Base-by-base conservation (phyloP, 2,113 vertebrate species). In the Polypterus senegalus region DNA sequence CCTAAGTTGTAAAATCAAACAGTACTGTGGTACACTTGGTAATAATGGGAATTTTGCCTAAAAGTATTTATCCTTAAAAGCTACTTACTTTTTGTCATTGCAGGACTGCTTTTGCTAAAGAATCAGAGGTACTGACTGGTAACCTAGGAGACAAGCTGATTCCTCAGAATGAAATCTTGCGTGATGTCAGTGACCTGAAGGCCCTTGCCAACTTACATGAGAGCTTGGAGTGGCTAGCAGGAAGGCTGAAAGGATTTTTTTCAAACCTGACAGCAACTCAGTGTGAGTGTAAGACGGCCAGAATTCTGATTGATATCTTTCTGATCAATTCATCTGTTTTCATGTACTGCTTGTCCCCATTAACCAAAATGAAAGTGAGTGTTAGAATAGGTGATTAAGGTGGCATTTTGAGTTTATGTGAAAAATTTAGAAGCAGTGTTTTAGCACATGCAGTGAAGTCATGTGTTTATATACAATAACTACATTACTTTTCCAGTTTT, bases 131-230 rank as follows among this genome's bases (percentile, higher is more conserved):
- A 9, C 82, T 99, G 60, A 97, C 94, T 0, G 96, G 96, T 44
- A 99, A 99, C 83, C 79, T 99, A 4, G 94, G 96, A 10, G 95
- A 99, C 76, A 98, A 99, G 46, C 74, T 98, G 64, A 99, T 97
- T 76, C 94, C 94, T 6, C 87, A 91, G 46, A 92, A 91, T 65
- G 96, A 98, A 82, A 97, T 97, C 73, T 85, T 99, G 11, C 77
- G 88, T 43, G 95, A 99, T 0, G 93, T 97, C 74, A 97, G 93
- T 2, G 94, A 98, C 79, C 89, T 99, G 68, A 97, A 97, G 71
- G 91, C 95, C 43, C 81, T 99, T 77, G 95, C 95, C 74, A 98
- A 97, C 74, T 83, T 98, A 75, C 95, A 99, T 0, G 96, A 99
- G 74, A 99, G 96, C 84, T 85, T 99, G 86, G 96, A 99, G 67